Evolutionary conservation across 2,113 vertebrate species (phyloP).

Genomic region (Symphodus melops): DNA sequence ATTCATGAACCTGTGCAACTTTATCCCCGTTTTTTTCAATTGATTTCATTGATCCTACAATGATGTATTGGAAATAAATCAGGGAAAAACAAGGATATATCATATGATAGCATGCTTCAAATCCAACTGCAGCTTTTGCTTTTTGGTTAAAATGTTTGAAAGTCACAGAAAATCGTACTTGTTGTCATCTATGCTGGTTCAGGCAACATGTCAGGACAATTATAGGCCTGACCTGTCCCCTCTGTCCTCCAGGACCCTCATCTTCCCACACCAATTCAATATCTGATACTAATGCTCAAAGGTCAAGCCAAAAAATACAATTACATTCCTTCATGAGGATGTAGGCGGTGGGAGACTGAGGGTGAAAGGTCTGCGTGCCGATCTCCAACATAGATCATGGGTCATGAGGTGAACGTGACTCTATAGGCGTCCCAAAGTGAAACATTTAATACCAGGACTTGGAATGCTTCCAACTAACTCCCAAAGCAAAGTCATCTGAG

Average conservation of each 20-base stretch:
- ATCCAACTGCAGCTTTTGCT: background rate
- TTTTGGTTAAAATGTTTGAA: too few species aligned
- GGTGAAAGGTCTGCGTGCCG: conserved; percentile 34
- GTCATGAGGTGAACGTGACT: conserved; percentile 32
- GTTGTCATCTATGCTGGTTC: background rate
- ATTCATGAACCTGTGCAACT: background rate
- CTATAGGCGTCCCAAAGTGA: background rate
- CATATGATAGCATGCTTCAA: background rate
- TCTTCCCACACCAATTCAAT: conserved; percentile 51
- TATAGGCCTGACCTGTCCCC: background rate
- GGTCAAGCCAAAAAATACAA: conserved; percentile 59
- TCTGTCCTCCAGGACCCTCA: conserved; percentile 2
- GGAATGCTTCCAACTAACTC: too few species aligned
- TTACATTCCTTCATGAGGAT: conserved; percentile 53
- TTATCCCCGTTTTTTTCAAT: background rate
- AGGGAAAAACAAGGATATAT: too few species aligned
- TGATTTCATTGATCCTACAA: background rate
- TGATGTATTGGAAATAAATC: too few species aligned
- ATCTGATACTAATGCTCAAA: conserved; percentile 66
- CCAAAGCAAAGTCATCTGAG: too few species aligned
- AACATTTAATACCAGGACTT: background rate
- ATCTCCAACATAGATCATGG: conserved; percentile 26
- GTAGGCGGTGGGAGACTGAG: conserved; percentile 20
- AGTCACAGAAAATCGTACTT: background rate
- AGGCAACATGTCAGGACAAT: background rate